These are phyloP conservation scores for Clarias magur DNA, from an alignment of 2,113 vertebrate species.

Conservation along the genomic window DNA sequence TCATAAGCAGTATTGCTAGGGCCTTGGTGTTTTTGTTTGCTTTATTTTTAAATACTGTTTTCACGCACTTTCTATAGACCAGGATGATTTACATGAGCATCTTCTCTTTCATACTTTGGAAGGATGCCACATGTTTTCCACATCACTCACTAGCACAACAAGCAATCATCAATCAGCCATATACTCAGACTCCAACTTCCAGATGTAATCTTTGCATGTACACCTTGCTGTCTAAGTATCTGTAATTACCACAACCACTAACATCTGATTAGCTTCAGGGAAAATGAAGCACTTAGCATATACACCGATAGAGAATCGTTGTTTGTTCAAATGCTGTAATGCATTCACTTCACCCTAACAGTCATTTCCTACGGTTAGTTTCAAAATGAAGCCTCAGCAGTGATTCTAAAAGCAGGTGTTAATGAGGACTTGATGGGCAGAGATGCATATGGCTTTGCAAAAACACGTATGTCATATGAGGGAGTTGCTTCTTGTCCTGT, in stretches of 20 bases:
- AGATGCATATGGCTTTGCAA: slow-evolving; percentile 23
- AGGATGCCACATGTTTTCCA: slow-evolving; percentile 40
- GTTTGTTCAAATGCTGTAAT: slow-evolving; percentile 13
- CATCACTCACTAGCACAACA: slow-evolving; percentile 44
- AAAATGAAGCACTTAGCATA: slow-evolving; percentile 31
- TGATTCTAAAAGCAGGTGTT: slow-evolving; percentile 45
- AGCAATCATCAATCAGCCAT: slow-evolving; percentile 45
- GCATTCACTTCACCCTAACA: background rate
- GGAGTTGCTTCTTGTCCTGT: slow-evolving; percentile 35
- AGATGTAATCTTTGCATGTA: slow-evolving; percentile 33
- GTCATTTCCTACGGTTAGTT: background rate
- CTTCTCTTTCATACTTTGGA: slow-evolving; percentile 11
- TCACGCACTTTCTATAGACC: slow-evolving; percentile 7
- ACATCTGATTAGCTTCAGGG: slow-evolving; percentile 36
- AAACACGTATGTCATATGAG: slow-evolving; percentile 19
- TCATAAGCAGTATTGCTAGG: background rate
- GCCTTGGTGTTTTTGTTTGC: slow-evolving; percentile 17
- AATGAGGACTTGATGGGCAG: slow-evolving; percentile 7
- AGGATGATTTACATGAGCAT: background rate
- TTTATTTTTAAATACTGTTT: slow-evolving; percentile 34
- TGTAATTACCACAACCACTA: slow-evolving; percentile 40
- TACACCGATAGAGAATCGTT: background rate
- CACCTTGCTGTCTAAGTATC: slow-evolving; percentile 39
- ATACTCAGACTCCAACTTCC: slow-evolving; percentile 25
- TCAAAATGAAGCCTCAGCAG: slow-evolving; percentile 28